Evolutionary conservation across 2,888 invertebrate species (phyloP).

Genomic region (Leptopilina drosophilae): DNA sequence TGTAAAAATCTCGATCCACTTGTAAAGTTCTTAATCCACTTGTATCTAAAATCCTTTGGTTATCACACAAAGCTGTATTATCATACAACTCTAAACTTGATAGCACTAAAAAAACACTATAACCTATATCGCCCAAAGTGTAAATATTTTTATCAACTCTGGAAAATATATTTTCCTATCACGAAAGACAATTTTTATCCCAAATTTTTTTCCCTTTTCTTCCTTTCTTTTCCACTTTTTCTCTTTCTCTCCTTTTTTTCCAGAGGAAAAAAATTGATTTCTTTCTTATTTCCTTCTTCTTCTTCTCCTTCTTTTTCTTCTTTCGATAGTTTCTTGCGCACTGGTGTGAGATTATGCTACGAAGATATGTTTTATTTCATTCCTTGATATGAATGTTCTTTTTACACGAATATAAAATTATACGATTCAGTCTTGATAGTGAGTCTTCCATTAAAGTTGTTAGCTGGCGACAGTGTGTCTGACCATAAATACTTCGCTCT

Average conservation of each 20-base stretch:
- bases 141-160: too few relatives aligned
- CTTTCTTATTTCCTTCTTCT: background rate
- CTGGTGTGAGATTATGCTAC: background rate
- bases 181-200: too few relatives aligned
- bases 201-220: too few relatives aligned
- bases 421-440: slow-evolving; percentile 1
- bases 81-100: too few relatives aligned
- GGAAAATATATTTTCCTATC: too few relatives aligned
- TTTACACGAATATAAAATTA: background rate
- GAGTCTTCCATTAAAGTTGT: slow-evolving; percentile 1
- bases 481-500: background rate
- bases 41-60: too few relatives aligned
- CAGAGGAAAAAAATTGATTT: background rate
- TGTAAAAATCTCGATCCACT: too few relatives aligned
- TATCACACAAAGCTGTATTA: too few relatives aligned
- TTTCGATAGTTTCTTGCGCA: background rate
- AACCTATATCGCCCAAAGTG: too few relatives aligned
- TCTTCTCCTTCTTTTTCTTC: background rate
- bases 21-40: too few relatives aligned
- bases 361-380: slow-evolving; percentile 8
- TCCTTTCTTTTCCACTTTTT: too few relatives aligned
- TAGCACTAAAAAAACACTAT: too few relatives aligned
- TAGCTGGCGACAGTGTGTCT: slow-evolving; percentile 20
- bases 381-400: background rate
- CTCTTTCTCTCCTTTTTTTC: background rate